These are phyloP conservation scores for Eupelmus urozonus DNA, from an alignment of 2,888 invertebrate genomes.

Conservation along the genomic window DNA sequence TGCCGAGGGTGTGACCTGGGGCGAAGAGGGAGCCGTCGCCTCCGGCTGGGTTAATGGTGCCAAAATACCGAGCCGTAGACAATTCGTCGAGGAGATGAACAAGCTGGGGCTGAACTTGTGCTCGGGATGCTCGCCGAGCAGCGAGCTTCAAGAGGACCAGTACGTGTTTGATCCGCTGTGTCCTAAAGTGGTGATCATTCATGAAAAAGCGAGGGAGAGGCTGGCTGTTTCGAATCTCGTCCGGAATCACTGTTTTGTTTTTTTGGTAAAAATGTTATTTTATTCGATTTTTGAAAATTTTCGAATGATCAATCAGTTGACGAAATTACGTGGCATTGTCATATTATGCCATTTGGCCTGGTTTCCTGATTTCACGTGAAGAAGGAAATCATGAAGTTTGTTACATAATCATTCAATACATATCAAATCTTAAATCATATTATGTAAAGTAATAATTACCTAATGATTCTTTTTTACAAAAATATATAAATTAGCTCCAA, in stretches of 20 bases:
- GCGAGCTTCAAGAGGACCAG: slow-evolving; percentile 73
- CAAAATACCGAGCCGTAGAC: slow-evolving; percentile 80
- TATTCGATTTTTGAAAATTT: no score
- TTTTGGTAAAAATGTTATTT: slow-evolving; percentile 77
- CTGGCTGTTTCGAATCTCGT: slow-evolving; percentile 81
- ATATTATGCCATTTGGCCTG: no score
- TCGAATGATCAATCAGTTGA: no score
- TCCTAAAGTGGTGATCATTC: slow-evolving; percentile 81
- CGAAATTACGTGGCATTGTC: no score
- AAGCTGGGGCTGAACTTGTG: slow-evolving; percentile 78
- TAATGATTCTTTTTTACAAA: no score
- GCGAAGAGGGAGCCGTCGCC: slow-evolving; percentile 79
- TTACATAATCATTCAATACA: no score
- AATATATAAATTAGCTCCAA: no score
- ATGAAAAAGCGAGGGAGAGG: slow-evolving; percentile 79
- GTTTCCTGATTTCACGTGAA: no score
- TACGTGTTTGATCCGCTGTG: slow-evolving; percentile 81
- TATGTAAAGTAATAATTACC: no score
- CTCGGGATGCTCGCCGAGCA: slow-evolving; percentile 69
- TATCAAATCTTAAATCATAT: no score
- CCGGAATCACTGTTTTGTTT: slow-evolving; percentile 79
- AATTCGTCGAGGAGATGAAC: slow-evolving; percentile 78
- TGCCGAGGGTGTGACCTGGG: slow-evolving; percentile 83
- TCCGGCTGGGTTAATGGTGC: slow-evolving; percentile 91
- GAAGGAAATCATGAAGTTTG: no score